Evolutionary conservation across 1,140 invertebrate genomes (phyloP).

Genomic region (honey bee (Apis mellifera)): Amel_HAv3.1 CM009935.2:8972001-8972500

Average conservation of each 20-base stretch:
- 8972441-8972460: slow-evolving; percentile 13
- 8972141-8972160: neutral
- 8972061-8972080: neutral
- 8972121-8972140: neutral
- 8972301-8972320: slow-evolving; percentile 5
- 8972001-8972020: neutral
- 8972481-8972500: slow-evolving; percentile 41
- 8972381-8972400: slow-evolving; percentile 44
- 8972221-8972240: no score
- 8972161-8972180: slow-evolving; percentile 33
- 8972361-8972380: neutral
- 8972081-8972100: no score
- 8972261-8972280: slow-evolving; percentile 36
- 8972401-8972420: slow-evolving; percentile 45
- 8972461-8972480: slow-evolving; percentile 9
- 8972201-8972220: neutral
- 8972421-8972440: slow-evolving; percentile 40
- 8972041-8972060: no score
- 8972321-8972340: neutral
- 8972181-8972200: neutral
- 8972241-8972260: neutral
- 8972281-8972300: slow-evolving; percentile 35
- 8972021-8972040: neutral
- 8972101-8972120: neutral
- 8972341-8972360: neutral